phyloP scores from a whole-genome alignment of 2,888 invertebrate species.

The Tinea pellionella region DNA sequence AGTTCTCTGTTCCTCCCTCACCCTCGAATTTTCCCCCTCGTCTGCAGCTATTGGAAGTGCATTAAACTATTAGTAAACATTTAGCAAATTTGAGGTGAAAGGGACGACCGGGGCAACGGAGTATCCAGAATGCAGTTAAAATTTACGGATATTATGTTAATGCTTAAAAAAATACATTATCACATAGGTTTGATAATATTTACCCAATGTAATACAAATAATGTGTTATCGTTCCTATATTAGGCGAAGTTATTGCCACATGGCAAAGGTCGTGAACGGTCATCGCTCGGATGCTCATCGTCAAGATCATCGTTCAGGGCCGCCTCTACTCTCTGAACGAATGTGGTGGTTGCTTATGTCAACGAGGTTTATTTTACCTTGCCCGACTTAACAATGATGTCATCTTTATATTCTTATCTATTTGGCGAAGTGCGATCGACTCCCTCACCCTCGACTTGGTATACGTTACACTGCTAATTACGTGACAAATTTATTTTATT shows the following conservation, averaged over 20 bases:
- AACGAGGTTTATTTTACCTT: constrained; percentile 40
- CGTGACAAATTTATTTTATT: constrained; percentile 2
- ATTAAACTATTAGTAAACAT: constrained; percentile 57
- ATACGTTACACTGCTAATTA: constrained; percentile 13
- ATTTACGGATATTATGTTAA: background rate
- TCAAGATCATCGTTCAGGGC: constrained; percentile 60
- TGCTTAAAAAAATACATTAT: background rate
- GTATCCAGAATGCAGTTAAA: background rate
- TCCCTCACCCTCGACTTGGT: constrained; percentile 13
- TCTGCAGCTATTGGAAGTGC: constrained; percentile 41
- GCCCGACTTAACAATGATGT: constrained; percentile 44
- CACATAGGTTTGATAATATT: background rate
- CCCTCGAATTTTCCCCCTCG: constrained; percentile 22
- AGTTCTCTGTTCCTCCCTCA: constrained; percentile 21
- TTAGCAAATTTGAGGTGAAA: constrained; percentile 27
- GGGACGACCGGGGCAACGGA: background rate
- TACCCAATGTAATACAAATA: background rate
- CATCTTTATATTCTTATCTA: constrained; percentile 27
- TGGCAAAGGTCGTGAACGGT: constrained; percentile 14
- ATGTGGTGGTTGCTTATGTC: constrained; percentile 28
- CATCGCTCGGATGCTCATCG: constrained; percentile 15
- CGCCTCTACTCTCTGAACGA: constrained; percentile 27
- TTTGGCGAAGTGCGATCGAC: constrained; percentile 13
- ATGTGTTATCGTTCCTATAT: constrained; percentile 5
- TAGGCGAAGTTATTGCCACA: constrained; percentile 10